A percentile compares a stretch with the other conserved stretches of the same genome.
Evolutionary conservation across 1,140 invertebrate genomes (phyloP).

Genomic region (Marisa cornuarietis): DNA sequence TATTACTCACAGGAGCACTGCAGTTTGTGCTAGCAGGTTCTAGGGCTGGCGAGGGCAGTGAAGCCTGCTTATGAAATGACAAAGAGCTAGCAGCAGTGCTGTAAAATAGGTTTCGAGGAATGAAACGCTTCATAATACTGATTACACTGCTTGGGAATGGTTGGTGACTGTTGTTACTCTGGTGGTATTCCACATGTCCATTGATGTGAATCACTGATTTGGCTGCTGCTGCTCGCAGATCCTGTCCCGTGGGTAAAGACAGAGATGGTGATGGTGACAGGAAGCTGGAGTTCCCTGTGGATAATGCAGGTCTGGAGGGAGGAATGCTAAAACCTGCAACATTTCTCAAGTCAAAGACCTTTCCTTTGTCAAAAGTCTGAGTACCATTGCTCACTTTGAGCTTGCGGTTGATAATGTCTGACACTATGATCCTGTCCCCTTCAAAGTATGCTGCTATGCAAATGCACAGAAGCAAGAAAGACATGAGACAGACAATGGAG

Average conservation of each 20-base stretch:
- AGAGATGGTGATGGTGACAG: not conserved
- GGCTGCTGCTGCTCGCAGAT: slow-evolving; percentile 12
- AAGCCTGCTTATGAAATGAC: not conserved
- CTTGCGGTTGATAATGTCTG: slow-evolving; percentile 54
- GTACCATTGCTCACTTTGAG: slow-evolving; percentile 48
- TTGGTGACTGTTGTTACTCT: slow-evolving; percentile 25
- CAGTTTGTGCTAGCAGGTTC: slow-evolving; percentile 13
- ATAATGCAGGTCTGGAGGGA: slow-evolving; percentile 21
- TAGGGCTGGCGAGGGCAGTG: not conserved
- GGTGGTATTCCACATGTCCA: slow-evolving; percentile 47
- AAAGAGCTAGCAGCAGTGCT: slow-evolving; percentile 7
- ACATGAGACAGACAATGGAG: slow-evolving; percentile 73
- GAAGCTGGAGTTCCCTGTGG: slow-evolving; percentile 5
- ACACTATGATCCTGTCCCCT: slow-evolving; percentile 76
- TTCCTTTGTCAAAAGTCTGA: slow-evolving; percentile 56
- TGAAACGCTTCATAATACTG: slow-evolving; percentile 37
- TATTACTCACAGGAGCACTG: not conserved
- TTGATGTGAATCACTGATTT: slow-evolving; percentile 41
- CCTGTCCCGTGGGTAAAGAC: not conserved
- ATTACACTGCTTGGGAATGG: slow-evolving; percentile 39
- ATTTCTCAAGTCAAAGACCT: slow-evolving; percentile 64
- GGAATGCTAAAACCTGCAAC: slow-evolving; percentile 42
- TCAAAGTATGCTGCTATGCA: slow-evolving; percentile 78
- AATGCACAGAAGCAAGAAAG: slow-evolving; percentile 76
- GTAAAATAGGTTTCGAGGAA: slow-evolving; percentile 26